Evolutionary conservation across 2,113 vertebrate genomes (phyloP), one percentile per base, ranked within the genome.

Genomic region (Siphamia tubifer): DNA sequence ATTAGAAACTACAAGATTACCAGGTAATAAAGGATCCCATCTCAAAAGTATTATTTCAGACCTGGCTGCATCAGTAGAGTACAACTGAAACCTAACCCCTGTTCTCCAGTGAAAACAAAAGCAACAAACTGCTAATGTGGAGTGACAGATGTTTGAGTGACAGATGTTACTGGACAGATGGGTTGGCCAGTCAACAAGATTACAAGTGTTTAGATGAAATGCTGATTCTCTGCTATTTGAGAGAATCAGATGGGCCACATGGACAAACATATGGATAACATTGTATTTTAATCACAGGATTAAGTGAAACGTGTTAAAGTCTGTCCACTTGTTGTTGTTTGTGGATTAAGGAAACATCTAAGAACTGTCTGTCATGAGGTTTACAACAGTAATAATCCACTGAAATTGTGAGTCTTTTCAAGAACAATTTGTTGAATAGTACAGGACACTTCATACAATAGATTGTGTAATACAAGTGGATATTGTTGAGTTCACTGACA

Each of bases 1-100:
- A 53, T 87, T 81, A 74, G 79, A 77, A 76, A 47, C 31, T 36
- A 48, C 1, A 28, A 60, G 57, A 70, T 84, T 74, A 83, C 28
- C 57, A 45, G 53, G 64, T 81, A 44, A 66, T 71, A 51, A 66
- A 4, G 21, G 75, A 72, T 86, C 56, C 64, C 40, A 62, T 74
- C 5, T 62, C 45, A 57, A 65, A 54, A 69, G n/a, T n/a, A 69
- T 73, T 4, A 68, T 40, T 48, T 69, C 24, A 42, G 30, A 15
- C 7, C 38, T 31, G 38, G n/a, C 21, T 17, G 16, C 30, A 7
- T 12, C 13, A 28, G 11, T 2, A 23, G 30, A 42, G 8, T 27
- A 17, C 15, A 39, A 8, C 8, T 54, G 25, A 39, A n/a, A 53
- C 49, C 43, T 19, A 21, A 69, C 19, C 31, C 24, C 40, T 74